Evolutionary conservation across 2,797 vertebrate species (phyloP), one percentile per base, ranked within the genome.

Genomic region (Pyrocephalus nanus): DNA sequence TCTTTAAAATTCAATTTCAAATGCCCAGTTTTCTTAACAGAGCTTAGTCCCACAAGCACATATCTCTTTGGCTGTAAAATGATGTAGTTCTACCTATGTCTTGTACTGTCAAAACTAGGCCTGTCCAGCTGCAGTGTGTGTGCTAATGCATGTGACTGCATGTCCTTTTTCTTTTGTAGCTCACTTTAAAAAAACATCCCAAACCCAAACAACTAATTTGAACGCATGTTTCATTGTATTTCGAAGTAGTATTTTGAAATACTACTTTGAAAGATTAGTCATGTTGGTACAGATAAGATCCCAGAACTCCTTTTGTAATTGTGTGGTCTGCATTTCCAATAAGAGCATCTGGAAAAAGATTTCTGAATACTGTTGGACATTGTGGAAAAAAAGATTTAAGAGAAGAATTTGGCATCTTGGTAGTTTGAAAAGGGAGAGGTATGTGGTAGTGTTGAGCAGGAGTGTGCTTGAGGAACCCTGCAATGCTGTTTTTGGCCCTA

Each of bases 11-110:
- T 19, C 1, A 1, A 6, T 4, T 66, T 81, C 75, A 38, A 88
- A 32, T 45, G 40, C 12, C 18, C 22, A 4, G 17, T 66, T 88
- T 83, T 91, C 30, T 50, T 45, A 26, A 22, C 4, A 64, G 69
- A 86, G 15, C 8, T 87, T 25, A 53, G 26, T 69, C n/a, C 26
- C 47, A 20, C 23, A 50, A 61, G 21, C 43, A 27, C 0, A 0
- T 58, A 18, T 42, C 13, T 86, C 20, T 78, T 58, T 70, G 50
- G 6, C 3, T 43, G 34, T 22, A 40, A 58, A 47, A 20, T 17
- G 26, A 69, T 40, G 27, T 48, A n/a, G 20, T 64, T 74, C 38
- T 77, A 14, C 0, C 0, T 32, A 3, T 0, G 0, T 27, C 15
- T 55, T 0, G 0, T 38, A 9, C 12, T 62, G 36, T 38, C 27